Evolutionary conservation across 2,888 invertebrate genomes (phyloP), one percentile per base, ranked within the genome.

Genomic region (Agrypnus murinus): DNA sequence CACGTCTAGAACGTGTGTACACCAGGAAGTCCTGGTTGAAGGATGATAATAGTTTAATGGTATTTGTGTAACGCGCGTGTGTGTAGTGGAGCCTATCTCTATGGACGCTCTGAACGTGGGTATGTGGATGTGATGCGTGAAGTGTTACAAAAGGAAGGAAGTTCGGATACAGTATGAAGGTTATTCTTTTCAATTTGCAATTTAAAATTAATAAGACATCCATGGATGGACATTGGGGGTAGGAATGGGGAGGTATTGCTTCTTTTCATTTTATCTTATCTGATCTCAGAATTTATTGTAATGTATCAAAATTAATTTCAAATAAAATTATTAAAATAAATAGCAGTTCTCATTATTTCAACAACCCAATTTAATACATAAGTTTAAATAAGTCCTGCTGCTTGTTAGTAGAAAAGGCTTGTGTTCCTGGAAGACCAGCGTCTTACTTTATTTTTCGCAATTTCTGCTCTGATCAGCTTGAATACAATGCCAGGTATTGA

Each of bases 401-500:
- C 74, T 74, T 69, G 69, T 74, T 74, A 74, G 62, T 15, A 5
- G 72, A 69, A 60, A 59, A 69, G 63, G 65, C 69, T 25, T 31
- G 34, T 46, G n/a, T 57, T 66, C 31, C 10, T 36, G n/a, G 48
- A 17, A 48, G 32, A 46, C 50, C 59, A 48, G 50, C 60, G 67
- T 72, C 67, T 65, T 74, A 53, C 32, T 69, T 65, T 72, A 71
- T 76, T 77, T 77, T 77, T 70, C 69, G 71, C 71, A 73, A 74
- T 75, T 76, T 77, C 73, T 74, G 73, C 73, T 75, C 70, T 75
- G 75, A 76, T 78, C 75, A 73, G 74, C 69, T 72, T 71, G 73
- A 64, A 74, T 75, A 77, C 77, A 78, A 77, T 77, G 72, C 73
- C 69, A 71, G 75, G 74, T 76, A 78, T 78, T 77, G 77, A 78